Evolutionary conservation across 2,888 invertebrate genomes (phyloP).

Genomic region (Macroteleia sp.): DNA sequence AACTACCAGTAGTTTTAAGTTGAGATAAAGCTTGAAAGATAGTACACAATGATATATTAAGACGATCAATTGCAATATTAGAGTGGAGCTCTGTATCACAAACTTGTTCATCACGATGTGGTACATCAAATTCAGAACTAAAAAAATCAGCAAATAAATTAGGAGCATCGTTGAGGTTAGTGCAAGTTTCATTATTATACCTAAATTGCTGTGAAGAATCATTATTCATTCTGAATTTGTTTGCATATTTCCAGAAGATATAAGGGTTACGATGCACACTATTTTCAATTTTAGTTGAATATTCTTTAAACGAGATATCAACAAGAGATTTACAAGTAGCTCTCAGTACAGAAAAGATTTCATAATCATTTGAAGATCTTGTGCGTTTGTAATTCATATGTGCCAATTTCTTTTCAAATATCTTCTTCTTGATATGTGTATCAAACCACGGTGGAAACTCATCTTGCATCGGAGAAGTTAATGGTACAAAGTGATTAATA

Average conservation of each 20-base stretch:
- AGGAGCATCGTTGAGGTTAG: not conserved
- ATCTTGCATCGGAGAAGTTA: not conserved
- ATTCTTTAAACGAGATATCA: not conserved
- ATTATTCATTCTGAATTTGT: not conserved
- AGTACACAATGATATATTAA: no score
- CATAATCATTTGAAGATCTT: not conserved
- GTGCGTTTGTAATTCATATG: not conserved
- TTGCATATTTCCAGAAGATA: not conserved
- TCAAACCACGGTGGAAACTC: not conserved
- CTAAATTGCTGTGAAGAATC: not conserved
- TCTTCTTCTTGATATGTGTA: not conserved
- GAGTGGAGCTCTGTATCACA: no score
- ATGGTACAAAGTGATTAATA: not conserved
- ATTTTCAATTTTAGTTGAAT: not conserved
- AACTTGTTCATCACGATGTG: no score
- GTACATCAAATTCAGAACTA: not conserved
- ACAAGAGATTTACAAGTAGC: not conserved
- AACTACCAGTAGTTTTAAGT: no score
- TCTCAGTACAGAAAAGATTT: not conserved
- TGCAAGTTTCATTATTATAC: not conserved
- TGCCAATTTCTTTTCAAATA: not conserved
- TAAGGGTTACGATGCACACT: not conserved
- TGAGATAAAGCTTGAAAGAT: no score
- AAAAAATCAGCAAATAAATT: not conserved
- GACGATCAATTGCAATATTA: no score